Percentiles rank a stretch among this genome's conserved stretches.
Evolutionary conservation across 2,797 vertebrate genomes (phyloP).

Genomic region (Coluber constrictor): DNA sequence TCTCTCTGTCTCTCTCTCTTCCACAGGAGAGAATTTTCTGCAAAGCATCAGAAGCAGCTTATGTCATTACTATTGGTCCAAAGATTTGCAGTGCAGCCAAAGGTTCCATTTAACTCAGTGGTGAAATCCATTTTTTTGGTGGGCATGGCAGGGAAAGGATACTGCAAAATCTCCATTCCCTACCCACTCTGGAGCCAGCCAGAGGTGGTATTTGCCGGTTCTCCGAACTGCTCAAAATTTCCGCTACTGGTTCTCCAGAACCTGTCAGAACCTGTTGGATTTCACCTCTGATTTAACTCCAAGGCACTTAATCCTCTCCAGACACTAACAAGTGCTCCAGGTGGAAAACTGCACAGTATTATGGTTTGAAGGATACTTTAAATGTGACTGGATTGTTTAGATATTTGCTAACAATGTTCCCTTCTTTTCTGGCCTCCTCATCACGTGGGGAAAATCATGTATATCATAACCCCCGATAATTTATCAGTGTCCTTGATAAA

Average conservation of each 20-base stretch:
- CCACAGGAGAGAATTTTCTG: neutral
- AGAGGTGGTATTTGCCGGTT: too few species aligned
- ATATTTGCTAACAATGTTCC: neutral
- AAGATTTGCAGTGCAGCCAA: neutral
- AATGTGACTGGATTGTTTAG: neutral
- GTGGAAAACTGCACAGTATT: neutral
- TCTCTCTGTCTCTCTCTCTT: neutral
- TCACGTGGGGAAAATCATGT: neutral
- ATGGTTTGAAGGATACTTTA: conserved; percentile 19
- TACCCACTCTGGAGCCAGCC: too few species aligned
- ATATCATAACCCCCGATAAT: neutral
- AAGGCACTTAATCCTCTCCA: neutral
- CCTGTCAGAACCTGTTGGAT: too few species aligned
- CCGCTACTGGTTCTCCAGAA: too few species aligned
- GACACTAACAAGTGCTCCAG: conserved; percentile 7
- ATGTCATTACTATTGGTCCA: neutral
- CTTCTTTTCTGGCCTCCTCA: neutral
- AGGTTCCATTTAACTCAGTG: conserved; percentile 5
- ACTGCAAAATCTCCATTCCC: too few species aligned
- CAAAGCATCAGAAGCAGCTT: neutral
- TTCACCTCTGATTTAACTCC: neutral
- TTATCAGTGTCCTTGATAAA: neutral
- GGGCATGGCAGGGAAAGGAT: too few species aligned
- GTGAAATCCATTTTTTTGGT: too few species aligned
- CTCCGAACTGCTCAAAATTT: too few species aligned